phyloP scores from a whole-genome alignment of 2,113 vertebrate species.

The Xiphophorus hellerii region DNA sequence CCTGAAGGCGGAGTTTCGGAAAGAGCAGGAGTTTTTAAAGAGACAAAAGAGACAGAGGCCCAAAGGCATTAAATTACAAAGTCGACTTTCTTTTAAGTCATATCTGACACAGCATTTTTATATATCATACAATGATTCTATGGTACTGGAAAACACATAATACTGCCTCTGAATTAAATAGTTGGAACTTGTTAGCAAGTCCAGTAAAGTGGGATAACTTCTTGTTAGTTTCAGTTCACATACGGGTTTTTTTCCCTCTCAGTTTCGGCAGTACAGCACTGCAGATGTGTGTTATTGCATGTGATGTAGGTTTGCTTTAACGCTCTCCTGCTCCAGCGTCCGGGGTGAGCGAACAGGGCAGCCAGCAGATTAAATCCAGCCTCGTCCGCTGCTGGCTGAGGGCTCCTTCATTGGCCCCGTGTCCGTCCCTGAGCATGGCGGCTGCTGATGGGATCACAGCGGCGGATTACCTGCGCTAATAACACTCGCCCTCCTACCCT shows the following conservation, averaged over 20 bases:
- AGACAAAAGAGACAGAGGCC: no score
- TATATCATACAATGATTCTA: no score
- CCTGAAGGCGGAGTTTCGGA: no score
- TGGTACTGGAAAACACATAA: no score
- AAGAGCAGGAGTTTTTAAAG: no score
- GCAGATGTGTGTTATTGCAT: background rate
- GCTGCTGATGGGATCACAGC: constrained; percentile 60
- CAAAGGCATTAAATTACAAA: no score
- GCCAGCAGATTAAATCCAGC: constrained; percentile 44
- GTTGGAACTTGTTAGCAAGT: background rate
- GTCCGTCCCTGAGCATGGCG: constrained; percentile 29
- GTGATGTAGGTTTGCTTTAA: constrained; percentile 17
- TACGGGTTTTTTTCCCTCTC: no score
- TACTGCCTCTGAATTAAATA: background rate
- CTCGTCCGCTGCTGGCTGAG: constrained; percentile 26
- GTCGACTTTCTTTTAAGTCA: no score
- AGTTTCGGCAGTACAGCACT: background rate
- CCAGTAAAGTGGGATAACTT: background rate
- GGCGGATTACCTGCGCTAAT: constrained; percentile 47
- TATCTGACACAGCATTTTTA: no score
- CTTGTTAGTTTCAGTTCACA: background rate
- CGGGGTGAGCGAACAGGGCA: constrained; percentile 53
- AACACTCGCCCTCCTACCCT: constrained; percentile 22
- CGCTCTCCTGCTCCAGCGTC: constrained; percentile 8
- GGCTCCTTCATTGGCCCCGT: constrained; percentile 22